Percentiles rank a stretch among this genome's conserved stretches.
Conservation (phyloP, 2,797 vertebrate genomes). For the Momotus momota region DNA sequence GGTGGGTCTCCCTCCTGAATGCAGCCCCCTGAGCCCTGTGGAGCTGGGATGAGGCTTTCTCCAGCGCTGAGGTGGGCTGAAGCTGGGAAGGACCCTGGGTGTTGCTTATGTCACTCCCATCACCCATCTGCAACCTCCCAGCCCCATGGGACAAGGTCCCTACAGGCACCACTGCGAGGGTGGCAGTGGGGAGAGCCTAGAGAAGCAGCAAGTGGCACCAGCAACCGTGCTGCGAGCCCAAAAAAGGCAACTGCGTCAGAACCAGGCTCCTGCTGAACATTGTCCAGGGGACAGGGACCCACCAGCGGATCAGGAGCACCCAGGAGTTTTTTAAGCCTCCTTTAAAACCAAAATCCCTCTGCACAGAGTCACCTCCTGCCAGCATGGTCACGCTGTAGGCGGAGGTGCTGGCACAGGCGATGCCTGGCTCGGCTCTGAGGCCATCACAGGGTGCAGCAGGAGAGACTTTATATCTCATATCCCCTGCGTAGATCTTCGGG, state of each 20-base stretch:
- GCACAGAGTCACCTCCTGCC: neutral
- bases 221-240: neutral
- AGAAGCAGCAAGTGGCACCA: fast-evolving
- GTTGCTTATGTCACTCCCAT: neutral
- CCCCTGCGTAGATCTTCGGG: neutral
- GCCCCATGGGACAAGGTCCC: neutral
- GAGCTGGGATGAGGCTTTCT: neutral
- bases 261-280: fast-evolving
- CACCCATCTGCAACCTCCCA: neutral
- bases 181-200: neutral
- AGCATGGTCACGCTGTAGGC: neutral
- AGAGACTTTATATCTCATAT: neutral
- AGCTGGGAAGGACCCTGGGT: neutral
- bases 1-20: fast-evolving
- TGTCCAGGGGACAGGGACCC: neutral
- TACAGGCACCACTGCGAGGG: fast-evolving
- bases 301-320: neutral
- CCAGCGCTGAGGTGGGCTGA: neutral
- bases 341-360: neutral
- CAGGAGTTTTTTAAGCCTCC: neutral
- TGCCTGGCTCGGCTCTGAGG: neutral
- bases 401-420: fast-evolving
- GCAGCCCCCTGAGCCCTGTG: neutral
- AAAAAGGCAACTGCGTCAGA: neutral
- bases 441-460: fast-evolving